Percentiles rank a stretch among this genome's conserved stretches.
These are phyloP conservation scores for Sebastes taczanowskii DNA, from an alignment of 2,797 vertebrate genomes.

Conservation along the genomic window DNA sequence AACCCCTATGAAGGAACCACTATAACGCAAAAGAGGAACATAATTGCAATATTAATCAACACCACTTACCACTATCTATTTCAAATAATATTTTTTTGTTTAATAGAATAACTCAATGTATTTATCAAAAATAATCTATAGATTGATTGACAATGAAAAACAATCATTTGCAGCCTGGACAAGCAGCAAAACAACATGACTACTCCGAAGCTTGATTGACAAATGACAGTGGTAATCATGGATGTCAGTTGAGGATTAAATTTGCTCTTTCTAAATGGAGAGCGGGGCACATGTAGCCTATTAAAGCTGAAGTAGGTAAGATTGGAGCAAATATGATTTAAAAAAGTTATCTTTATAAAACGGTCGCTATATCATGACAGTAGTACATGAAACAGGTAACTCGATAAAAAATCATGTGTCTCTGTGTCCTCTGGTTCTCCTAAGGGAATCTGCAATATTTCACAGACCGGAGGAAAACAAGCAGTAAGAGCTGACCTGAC, in stretches of 20 bases:
- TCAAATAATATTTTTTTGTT: not conserved
- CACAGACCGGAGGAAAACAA: too few species aligned
- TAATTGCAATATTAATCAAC: not conserved
- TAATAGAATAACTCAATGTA: not conserved
- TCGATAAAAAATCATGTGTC: accelerated
- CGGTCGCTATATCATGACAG: accelerated
- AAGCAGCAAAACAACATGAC: not conserved
- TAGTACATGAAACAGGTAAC: too few species aligned
- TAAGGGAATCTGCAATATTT: too few species aligned
- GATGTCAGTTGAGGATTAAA: conserved; percentile 48
- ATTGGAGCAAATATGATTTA: accelerated
- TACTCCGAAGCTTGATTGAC: not conserved
- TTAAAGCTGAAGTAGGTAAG: not conserved
- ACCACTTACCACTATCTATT: not conserved
- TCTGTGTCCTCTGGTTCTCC: accelerated
- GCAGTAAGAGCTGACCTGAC: accelerated
- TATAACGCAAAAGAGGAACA: not conserved
- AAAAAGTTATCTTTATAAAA: too few species aligned
- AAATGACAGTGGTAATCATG: not conserved
- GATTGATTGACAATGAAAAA: not conserved
- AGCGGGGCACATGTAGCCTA: conserved; percentile 5
- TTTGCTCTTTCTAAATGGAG: conserved; percentile 33
- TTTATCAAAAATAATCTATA: not conserved
- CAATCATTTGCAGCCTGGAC: not conserved
- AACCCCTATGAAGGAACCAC: not conserved